phyloP scores from a whole-genome alignment of 2,113 vertebrate species.

The Tympanuchus pallidicinctus region DNA sequence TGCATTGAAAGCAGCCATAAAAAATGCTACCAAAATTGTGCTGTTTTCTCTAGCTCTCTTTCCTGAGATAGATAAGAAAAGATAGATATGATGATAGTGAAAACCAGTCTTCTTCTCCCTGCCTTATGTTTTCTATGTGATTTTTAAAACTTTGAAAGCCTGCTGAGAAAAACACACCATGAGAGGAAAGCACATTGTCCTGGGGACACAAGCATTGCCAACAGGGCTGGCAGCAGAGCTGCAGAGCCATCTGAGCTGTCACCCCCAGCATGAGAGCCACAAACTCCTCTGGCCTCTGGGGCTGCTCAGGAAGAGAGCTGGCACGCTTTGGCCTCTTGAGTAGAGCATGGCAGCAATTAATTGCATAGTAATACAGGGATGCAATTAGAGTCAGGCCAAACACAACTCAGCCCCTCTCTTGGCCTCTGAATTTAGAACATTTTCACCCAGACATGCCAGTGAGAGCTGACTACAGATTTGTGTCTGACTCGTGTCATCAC shows the following conservation, averaged over 20 bases:
- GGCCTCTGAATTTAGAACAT: constrained; percentile 31
- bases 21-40: background rate
- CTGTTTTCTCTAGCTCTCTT: constrained; percentile 10
- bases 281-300: constrained; percentile 31
- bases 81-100: background rate
- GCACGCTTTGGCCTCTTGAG: constrained; percentile 2
- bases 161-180: background rate
- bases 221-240: constrained; percentile 21
- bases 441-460: background rate
- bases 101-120: background rate
- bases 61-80: background rate
- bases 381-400: constrained; percentile 54
- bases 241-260: background rate
- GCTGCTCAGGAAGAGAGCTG: constrained; percentile 25
- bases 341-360: constrained; percentile 57
- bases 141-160: constrained; percentile 28
- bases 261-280: background rate
- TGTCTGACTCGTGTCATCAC: background rate
- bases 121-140: background rate
- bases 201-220: background rate
- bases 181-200: background rate
- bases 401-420: constrained; percentile 2
- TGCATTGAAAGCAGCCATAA: background rate
- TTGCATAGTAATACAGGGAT: constrained; percentile 54
- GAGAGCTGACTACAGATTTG: background rate